A percentile compares a stretch with the other conserved stretches of the same genome.
Conservation (phyloP, 2,888 invertebrate species). For the Tolmerus cingulatus region DNA sequence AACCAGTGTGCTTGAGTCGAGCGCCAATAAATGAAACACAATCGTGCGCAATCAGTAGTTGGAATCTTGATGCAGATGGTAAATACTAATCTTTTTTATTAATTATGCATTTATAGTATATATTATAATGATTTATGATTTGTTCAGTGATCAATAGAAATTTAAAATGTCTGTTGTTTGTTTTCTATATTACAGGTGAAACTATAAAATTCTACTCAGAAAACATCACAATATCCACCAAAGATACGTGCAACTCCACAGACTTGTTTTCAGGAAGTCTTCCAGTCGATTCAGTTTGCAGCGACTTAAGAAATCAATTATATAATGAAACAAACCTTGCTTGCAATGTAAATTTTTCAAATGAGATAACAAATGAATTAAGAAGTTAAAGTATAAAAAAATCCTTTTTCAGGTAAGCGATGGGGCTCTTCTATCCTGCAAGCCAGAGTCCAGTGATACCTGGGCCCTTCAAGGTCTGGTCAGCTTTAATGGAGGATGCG, state of each 20-base stretch:
- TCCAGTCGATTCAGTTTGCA: slow-evolving; percentile 68
- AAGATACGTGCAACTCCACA: slow-evolving; percentile 69
- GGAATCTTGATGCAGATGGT: slow-evolving; percentile 56
- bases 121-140: too few species aligned
- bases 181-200: slow-evolving; percentile 25
- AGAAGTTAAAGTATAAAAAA: not conserved
- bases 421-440: slow-evolving; percentile 73
- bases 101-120: too few species aligned
- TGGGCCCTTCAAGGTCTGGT: slow-evolving; percentile 72
- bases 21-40: slow-evolving; percentile 64
- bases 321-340: slow-evolving; percentile 61
- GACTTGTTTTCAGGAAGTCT: slow-evolving; percentile 70
- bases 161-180: not conserved
- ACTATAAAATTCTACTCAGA: slow-evolving; percentile 35
- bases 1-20: slow-evolving; percentile 68
- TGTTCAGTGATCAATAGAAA: too few species aligned
- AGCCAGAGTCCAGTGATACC: slow-evolving; percentile 62
- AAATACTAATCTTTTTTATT: not conserved
- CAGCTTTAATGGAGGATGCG: slow-evolving; percentile 69
- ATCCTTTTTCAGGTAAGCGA: slow-evolving; percentile 67
- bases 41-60: slow-evolving; percentile 69
- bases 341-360: slow-evolving; percentile 67
- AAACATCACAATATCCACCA: slow-evolving; percentile 63
- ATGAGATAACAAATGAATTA: not conserved
- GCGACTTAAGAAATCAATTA: slow-evolving; percentile 65